A percentile compares a stretch with the other conserved stretches of the same genome.
Evolutionary conservation across 2,888 invertebrate species (phyloP).

Genomic region (Pollenia labialis): DNA sequence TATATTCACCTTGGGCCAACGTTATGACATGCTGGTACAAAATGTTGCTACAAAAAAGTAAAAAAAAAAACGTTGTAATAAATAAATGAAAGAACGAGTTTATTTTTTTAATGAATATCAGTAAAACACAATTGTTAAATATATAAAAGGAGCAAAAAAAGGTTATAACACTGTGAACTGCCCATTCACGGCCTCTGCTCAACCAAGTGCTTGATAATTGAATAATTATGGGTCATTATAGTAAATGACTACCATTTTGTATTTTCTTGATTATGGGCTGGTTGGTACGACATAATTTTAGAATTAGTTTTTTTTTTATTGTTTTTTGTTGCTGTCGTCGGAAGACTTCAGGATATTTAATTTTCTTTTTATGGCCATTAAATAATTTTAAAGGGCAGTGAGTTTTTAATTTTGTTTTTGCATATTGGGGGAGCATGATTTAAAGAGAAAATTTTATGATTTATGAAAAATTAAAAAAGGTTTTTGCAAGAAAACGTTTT

Average conservation of each 20-base stretch:
- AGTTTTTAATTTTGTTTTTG: too few species aligned
- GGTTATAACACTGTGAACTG: conserved; percentile 60
- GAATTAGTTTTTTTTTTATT: background rate
- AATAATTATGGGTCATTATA: conserved; percentile 82
- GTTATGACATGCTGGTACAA: conserved; percentile 66
- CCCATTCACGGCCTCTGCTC: conserved; percentile 40
- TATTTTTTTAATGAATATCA: conserved; percentile 24
- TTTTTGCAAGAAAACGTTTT: background rate
- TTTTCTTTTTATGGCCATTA: background rate
- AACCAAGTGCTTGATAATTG: conserved; percentile 79
- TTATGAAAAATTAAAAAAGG: background rate
- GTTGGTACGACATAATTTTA: conserved; percentile 60
- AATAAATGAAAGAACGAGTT: conserved; percentile 76
- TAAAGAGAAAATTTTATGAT: background rate
- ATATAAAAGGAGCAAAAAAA: conserved; percentile 35
- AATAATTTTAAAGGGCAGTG: background rate
- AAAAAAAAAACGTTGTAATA: conserved; percentile 33
- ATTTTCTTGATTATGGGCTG: conserved; percentile 63
- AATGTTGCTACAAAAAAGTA: conserved; percentile 44
- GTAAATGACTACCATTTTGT: conserved; percentile 66
- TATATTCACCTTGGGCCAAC: conserved; percentile 35
- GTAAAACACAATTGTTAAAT: conserved; percentile 40
- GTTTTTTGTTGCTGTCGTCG: background rate
- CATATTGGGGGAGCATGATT: too few species aligned
- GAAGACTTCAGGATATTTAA: background rate